Base-by-base conservation (phyloP, 2,797 vertebrate species). In the Fundulus diaphanus region DNA sequence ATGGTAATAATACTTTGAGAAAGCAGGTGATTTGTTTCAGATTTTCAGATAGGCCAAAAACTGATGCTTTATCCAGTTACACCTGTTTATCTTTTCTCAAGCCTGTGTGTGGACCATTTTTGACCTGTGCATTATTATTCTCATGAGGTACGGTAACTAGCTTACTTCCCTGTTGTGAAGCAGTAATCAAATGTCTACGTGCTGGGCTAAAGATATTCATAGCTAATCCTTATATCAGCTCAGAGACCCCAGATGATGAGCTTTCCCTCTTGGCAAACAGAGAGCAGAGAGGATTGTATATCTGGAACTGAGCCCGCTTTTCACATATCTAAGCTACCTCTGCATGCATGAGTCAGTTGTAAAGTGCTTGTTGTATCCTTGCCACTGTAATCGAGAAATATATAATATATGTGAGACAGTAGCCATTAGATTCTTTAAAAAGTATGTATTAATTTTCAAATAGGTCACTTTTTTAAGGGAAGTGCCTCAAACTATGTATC, bases 181-280 rank as follows among this genome's bases (percentile, higher is more conserved):
- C 81, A 73, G 82, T 72, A 85, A 81, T 86, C 86, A 90, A 90
- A 87, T 70, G 74, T 88, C 76, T 83, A 84, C 88, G 91, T 20
- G 83, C 81, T 46, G 76, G 72, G 78, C 76, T 79, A 84, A 70
- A 80, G 88, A 92, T 90, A 89, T 87, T 84, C 81, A 86, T 84
- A 84, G 76, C 63, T 91, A 92, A 94, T 92, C 91, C 92, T 87
- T 79, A 87, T 91, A 92, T 93, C 87, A 88, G 80, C 85, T 89
- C 85, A 87, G 84, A 93, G 92, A 90, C 80, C 70, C 83, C 79
- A 82, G 90, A 82, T 85, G 80, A 87, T 88, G 83, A 87, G 80
- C 87, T 86, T 85, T 88, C 80, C 84, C 84, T 85, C 84, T 80
- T 79, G 86, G 85, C 84, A 90, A 88, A 84, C 73, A 33, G 68